Evolutionary conservation across 2,888 invertebrate genomes (phyloP), one percentile per base, ranked within the genome.

Genomic region (Ophion costatus): DNA sequence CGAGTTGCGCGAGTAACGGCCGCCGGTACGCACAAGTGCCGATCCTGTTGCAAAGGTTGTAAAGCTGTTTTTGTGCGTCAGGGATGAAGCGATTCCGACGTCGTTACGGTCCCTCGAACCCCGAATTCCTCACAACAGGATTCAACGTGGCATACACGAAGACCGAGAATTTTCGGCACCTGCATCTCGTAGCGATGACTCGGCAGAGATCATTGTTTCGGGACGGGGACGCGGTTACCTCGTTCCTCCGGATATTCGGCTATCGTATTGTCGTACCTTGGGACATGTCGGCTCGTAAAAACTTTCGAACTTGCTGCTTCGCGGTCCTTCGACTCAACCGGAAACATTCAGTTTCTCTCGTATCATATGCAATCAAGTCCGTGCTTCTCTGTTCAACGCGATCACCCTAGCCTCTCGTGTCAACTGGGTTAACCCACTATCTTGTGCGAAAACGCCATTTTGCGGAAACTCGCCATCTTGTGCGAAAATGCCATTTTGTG

Each of bases 141-240:
- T 69, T 11, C 42, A 67, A 76, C 20, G 75, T 33, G 38, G 51
- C 29, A 6, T 7, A 33, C 10, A 9, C 64, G 14, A 51, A 29
- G 66, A 67, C 75, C 63, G 57, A 66, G 29, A 24, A 38, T 56
- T 29, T 59, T 45, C 57, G 33, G 38, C 71, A 77, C 82, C 77
- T 77, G 76, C 66, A 66, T 59, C 70, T 29, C 29, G 71, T 11
- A 45, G 66, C 66, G 42, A 70, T 82, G 77, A 77, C 77, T 82
- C 77, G 71, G 51, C 59, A 45, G 56, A n/a, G 64, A 82, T 82
- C 57, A 71, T 71, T 71, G 77, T 71, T 59, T 82, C 76, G 57
- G 57, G 61, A 66, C 61, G 64, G 59, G 38, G 81, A 33, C 42
- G 67, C 45, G 14, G 51, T 61, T 81, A 38, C 67, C 45, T 73